These are phyloP conservation scores for Tromatobia lineatoria DNA, from an alignment of 2,888 invertebrate species.

Conservation along the genomic window DNA sequence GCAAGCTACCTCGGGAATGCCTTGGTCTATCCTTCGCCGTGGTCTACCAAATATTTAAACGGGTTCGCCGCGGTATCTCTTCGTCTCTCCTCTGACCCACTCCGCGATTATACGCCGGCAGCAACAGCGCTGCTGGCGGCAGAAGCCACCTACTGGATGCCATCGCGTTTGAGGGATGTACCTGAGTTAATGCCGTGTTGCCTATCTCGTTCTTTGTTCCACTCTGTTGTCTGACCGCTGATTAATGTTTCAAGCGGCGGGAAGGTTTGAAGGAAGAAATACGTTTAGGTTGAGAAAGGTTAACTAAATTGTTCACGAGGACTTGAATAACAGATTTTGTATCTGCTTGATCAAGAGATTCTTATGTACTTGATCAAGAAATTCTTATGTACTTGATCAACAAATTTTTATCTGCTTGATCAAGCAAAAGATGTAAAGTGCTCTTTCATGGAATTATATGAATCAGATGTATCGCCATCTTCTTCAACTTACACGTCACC, in stretches of 20 bases:
- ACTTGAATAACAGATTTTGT: no score
- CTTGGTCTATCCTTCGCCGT: conserved; percentile 26
- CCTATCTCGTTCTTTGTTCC: neutral
- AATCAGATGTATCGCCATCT: neutral
- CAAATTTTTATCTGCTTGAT: no score
- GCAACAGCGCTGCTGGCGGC: neutral
- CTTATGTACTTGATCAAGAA: no score
- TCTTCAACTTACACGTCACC: no score
- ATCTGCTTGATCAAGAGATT: no score
- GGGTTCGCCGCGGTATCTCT: conserved; percentile 21
- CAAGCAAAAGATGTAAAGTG: no score
- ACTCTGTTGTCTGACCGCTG: neutral
- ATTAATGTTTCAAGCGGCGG: no score
- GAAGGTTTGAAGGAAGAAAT: no score
- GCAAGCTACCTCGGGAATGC: conserved; percentile 22
- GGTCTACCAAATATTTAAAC: conserved; percentile 48
- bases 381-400: no score
- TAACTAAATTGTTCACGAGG: no score
- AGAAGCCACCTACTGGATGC: neutral
- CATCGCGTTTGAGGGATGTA: conserved; percentile 2
- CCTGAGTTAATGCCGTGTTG: neutral
- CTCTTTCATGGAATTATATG: neutral
- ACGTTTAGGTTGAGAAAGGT: no score
- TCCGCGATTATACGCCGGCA: conserved; percentile 20
- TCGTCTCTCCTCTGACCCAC: conserved; percentile 32